Conservation (phyloP, 2,113 vertebrate species). For the Rhinolophus sinicus region DNA sequence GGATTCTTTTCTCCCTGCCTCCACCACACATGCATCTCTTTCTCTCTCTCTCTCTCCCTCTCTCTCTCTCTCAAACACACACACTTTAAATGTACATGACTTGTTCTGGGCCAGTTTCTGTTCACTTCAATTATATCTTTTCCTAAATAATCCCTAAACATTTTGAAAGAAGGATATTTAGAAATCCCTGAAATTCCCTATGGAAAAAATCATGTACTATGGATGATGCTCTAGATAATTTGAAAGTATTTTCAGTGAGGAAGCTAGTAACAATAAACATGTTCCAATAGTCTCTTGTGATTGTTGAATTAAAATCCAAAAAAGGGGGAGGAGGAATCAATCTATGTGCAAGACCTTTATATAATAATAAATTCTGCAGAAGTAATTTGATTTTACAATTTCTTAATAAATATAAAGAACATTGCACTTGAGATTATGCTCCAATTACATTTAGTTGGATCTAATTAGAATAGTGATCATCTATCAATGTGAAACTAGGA, state of each 20-base stretch:
- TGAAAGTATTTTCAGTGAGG: not conserved
- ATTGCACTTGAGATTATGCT: conserved; percentile 8
- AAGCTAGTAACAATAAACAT: not conserved
- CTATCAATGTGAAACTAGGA: conserved; percentile 40
- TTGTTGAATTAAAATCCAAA: not conserved
- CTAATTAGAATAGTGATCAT: conserved; percentile 51
- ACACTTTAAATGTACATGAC: not conserved
- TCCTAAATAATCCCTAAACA: not conserved
- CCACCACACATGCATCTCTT: not conserved
- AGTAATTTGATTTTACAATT: conserved; percentile 23
- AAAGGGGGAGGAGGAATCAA: not conserved
- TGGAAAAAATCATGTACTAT: not conserved
- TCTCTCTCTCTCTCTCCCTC: accelerated
- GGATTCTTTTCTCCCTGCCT: not conserved
- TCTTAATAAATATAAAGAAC: conserved; percentile 5
- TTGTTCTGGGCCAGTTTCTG: not conserved
- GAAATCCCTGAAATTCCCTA: not conserved
- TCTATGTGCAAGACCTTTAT: not conserved
- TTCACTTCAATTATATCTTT: not conserved
- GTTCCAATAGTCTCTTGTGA: not conserved
- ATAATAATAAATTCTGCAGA: conserved; percentile 11
- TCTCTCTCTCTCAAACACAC: not conserved
- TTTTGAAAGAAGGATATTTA: not conserved
- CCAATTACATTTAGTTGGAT: not conserved
- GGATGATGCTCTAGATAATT: not conserved